Conservation (phyloP, 2,888 invertebrate species). For the Volucella zonaria region DNA sequence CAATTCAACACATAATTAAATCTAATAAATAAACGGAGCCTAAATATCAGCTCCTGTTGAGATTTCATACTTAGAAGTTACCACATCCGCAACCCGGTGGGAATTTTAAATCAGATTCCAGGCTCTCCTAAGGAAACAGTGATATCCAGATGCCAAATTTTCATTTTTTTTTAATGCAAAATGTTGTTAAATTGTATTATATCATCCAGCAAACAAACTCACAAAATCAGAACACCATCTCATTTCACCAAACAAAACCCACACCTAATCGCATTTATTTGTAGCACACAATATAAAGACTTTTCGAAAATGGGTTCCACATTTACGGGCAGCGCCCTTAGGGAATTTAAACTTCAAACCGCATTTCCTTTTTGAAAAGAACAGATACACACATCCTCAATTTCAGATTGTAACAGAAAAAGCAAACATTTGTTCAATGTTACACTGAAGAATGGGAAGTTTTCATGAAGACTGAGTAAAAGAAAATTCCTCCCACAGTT, state of each 20-base stretch:
- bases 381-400: not conserved
- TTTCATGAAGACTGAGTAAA: too few relatives aligned
- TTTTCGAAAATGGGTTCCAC: slow-evolving; percentile 16
- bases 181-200: slow-evolving; percentile 10
- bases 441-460: too few relatives aligned
- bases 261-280: slow-evolving; percentile 27
- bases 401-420: slow-evolving; percentile 11
- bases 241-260: not conserved
- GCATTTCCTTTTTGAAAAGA: slow-evolving; percentile 14
- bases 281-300: slow-evolving; percentile 24
- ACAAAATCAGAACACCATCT: not conserved
- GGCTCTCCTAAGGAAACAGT: not conserved
- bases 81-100: not conserved
- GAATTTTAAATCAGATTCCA: not conserved
- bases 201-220: too few relatives aligned
- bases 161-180: not conserved
- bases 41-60: too few relatives aligned
- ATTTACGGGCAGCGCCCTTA: slow-evolving; percentile 3
- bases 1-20: too few relatives aligned
- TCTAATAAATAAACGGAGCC: too few relatives aligned
- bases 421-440: slow-evolving; percentile 8
- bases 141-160: not conserved
- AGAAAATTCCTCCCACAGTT: not conserved
- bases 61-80: not conserved
- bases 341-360: slow-evolving; percentile 42